Base-by-base conservation (phyloP, 2,797 vertebrate species). In the Schizopygopsis malacanthus region DNA sequence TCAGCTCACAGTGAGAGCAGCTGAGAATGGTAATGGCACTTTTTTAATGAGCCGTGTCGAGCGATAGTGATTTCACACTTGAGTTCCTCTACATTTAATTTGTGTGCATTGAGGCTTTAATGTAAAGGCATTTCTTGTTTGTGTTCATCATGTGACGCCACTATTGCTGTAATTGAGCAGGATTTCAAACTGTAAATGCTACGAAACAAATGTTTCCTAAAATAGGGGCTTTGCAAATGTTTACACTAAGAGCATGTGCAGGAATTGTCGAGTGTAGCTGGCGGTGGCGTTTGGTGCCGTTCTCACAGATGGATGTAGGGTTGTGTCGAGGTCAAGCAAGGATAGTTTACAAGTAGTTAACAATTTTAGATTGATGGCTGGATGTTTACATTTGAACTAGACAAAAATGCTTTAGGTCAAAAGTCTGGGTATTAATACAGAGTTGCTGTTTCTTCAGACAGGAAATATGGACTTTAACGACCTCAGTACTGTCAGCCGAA, bases 141-240 rank as follows among this genome's bases (percentile, higher is more conserved):
- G 77, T 50, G 59, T 72, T 16, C 11, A 47, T 25, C 15, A 12
- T 82, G 52, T 50, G 52, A 85, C 47, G 37, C 59, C 52, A 47
- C 76, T 47, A 45, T 25, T 69, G 41, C 71, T 59, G 20, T 54
- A 63, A 78, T 33, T 43, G 54, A 65, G 69, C 18, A 11, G 28
- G 41, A 70, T 41, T 45, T 59, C n/a, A n/a, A 69, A 63, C 25
- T 50, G 61, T 28, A 77, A 81, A 75, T 33, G 52, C 25, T 41
- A 59, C 18, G 15, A 37, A 81, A 56, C 2, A 43, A 9, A 1
- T 20, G 33, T 47, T 72, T 61, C 87, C 76, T 82, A 79, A 87
- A 85, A 87, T 85, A 85, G 73, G 25, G 61, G n/a, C 79, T 81
- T 16, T 81, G 41, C 79, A 85, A 87, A 87, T 87, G 79, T 85